Evolutionary conservation across 2,888 invertebrate genomes (phyloP).

Genomic region (Tenthredo livida): DNA sequence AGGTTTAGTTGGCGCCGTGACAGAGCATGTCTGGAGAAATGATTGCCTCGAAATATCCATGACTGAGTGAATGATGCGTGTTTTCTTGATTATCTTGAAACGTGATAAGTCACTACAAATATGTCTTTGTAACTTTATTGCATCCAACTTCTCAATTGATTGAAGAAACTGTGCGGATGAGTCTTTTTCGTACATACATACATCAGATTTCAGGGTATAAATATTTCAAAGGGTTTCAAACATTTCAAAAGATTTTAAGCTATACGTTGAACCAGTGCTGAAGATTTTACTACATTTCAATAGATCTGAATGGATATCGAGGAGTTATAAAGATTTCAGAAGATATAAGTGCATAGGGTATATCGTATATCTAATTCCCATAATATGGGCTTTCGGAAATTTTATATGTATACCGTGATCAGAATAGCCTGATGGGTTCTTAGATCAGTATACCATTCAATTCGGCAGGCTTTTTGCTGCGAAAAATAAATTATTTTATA

Average conservation of each 20-base stretch:
- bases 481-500: neutral
- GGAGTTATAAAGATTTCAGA: neutral
- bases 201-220: neutral
- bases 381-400: too few species aligned
- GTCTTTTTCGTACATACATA: neutral
- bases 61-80: too few species aligned
- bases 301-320: neutral
- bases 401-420: too few species aligned
- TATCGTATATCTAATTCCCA: too few species aligned
- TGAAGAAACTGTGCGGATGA: neutral
- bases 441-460: neutral
- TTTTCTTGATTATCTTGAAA: too few species aligned
- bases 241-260: neutral
- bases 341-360: neutral
- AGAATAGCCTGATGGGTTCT: neutral
- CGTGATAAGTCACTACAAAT: too few species aligned
- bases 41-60: too few species aligned
- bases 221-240: neutral
- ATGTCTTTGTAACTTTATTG: too few species aligned
- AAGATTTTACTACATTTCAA: neutral
- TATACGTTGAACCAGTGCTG: neutral
- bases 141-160: neutral
- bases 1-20: too few species aligned
- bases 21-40: too few species aligned
- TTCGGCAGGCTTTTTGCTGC: neutral